phyloP scores from a whole-genome alignment of 2,888 invertebrate species.

The Cantharis flavilabris region DNA sequence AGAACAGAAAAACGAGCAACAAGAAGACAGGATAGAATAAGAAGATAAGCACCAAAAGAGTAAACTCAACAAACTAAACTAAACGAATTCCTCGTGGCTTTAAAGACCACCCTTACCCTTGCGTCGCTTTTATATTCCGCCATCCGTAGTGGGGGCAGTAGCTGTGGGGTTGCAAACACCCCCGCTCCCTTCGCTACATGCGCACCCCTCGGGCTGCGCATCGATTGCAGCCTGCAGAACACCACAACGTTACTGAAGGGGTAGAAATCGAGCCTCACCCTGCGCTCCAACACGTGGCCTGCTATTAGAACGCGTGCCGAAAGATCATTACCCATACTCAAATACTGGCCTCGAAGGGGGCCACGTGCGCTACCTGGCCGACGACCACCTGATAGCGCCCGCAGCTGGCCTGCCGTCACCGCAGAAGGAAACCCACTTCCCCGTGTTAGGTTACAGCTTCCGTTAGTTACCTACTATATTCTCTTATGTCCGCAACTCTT shows the following conservation, averaged over 20 bases:
- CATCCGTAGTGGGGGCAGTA: slow-evolving; percentile 34
- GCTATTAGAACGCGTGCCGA: slow-evolving; percentile 41
- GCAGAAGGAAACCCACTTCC: slow-evolving; percentile 32
- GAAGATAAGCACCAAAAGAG: slow-evolving; percentile 55
- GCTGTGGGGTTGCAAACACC: slow-evolving; percentile 40
- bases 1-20: slow-evolving; percentile 45
- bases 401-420: slow-evolving; percentile 33
- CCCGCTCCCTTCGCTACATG: slow-evolving; percentile 32
- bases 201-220: slow-evolving; percentile 40
- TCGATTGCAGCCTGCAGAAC: slow-evolving; percentile 39
- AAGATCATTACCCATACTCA: slow-evolving; percentile 37
- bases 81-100: slow-evolving; percentile 64
- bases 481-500: slow-evolving; percentile 14
- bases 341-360: slow-evolving; percentile 28
- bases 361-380: slow-evolving; percentile 35
- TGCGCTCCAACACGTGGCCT: slow-evolving; percentile 42
- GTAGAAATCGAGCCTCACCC: slow-evolving; percentile 36
- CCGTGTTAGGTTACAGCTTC: slow-evolving; percentile 38
- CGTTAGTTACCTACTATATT: slow-evolving; percentile 28
- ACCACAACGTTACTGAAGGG: slow-evolving; percentile 31
- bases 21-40: slow-evolving; percentile 46
- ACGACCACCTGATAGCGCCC: slow-evolving; percentile 39
- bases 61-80: slow-evolving; percentile 55
- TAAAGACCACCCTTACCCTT: slow-evolving; percentile 56
- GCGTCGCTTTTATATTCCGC: slow-evolving; percentile 58